These are phyloP conservation scores for Willisornis vidua DNA, from an alignment of 2,113 vertebrate species.

Conservation along the genomic window DNA sequence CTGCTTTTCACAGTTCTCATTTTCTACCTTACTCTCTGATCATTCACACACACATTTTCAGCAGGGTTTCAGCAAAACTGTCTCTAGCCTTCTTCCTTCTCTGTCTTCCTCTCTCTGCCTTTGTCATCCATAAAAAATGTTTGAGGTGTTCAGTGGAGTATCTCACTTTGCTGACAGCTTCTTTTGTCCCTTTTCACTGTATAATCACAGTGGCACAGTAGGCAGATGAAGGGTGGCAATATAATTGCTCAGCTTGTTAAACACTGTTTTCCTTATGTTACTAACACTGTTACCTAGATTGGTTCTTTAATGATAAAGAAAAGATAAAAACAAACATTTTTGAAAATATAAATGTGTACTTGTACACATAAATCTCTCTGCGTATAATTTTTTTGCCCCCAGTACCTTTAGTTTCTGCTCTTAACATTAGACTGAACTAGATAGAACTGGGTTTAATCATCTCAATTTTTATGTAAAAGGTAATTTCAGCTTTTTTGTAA, in stretches of 20 bases:
- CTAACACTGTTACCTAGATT: background rate
- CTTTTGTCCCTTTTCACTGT: background rate
- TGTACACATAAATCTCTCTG: background rate
- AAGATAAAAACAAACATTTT: background rate
- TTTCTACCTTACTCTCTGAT: constrained; percentile 33
- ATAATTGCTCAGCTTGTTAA: background rate
- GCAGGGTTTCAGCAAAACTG: constrained; percentile 18
- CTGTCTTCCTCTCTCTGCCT: background rate
- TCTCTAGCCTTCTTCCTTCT: background rate
- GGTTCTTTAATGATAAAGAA: background rate
- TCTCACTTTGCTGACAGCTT: background rate
- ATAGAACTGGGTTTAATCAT: background rate
- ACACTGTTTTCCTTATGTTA: background rate
- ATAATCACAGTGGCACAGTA: background rate
- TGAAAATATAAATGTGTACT: background rate
- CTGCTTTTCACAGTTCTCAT: constrained; percentile 2
- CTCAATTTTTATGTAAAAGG: background rate
- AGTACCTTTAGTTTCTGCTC: background rate
- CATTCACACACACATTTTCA: background rate
- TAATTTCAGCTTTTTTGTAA: background rate
- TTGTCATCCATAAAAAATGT: background rate
- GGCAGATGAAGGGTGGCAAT: background rate
- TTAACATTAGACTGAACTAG: background rate
- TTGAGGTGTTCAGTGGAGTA: background rate
- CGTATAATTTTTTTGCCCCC: background rate